These are phyloP conservation scores for Ophthalmolycus amberensis DNA, from an alignment of 2,113 vertebrate genomes.

Conservation along the genomic window DNA sequence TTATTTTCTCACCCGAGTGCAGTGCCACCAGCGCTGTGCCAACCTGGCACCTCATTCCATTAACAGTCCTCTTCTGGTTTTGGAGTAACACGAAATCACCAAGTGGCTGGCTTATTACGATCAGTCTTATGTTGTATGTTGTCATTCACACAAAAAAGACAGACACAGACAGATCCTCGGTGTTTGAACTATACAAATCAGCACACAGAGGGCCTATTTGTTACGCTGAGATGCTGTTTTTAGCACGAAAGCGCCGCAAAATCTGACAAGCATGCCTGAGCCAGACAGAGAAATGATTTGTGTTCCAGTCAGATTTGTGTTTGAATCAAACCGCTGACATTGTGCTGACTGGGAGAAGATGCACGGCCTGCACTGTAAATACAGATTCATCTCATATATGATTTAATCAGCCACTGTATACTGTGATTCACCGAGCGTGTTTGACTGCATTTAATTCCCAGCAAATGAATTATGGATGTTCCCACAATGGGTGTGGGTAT, in stretches of 20 bases:
- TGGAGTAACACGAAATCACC: slow-evolving; percentile 56
- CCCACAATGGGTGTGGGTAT: slow-evolving; percentile 4
- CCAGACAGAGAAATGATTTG: slow-evolving; percentile 64
- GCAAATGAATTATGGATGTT: slow-evolving; percentile 44
- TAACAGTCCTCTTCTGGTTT: slow-evolving; percentile 63
- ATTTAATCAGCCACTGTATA: slow-evolving; percentile 56
- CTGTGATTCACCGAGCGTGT: slow-evolving; percentile 34
- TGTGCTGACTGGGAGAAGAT: slow-evolving; percentile 56
- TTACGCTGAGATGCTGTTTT: slow-evolving; percentile 62
- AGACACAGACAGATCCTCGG: slow-evolving; percentile 35
- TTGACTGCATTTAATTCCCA: slow-evolving; percentile 37
- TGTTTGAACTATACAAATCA: slow-evolving; percentile 60
- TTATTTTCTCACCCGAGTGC: slow-evolving; percentile 55
- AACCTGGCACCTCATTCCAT: slow-evolving; percentile 67
- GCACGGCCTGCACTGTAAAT: slow-evolving; percentile 42
- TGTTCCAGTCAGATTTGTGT: slow-evolving; percentile 70
- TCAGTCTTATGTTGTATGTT: slow-evolving; percentile 56
- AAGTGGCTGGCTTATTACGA: slow-evolving; percentile 57
- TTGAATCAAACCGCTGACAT: slow-evolving; percentile 67
- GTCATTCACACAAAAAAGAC: slow-evolving; percentile 48
- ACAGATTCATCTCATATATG: slow-evolving; percentile 56
- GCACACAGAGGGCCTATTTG: slow-evolving; percentile 61
- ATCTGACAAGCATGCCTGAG: slow-evolving; percentile 57
- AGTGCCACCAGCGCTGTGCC: slow-evolving; percentile 47
- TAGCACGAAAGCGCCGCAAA: slow-evolving; percentile 49